phyloP scores from a whole-genome alignment of 2,113 vertebrate species.

The Gasterosteus nipponicus region DNA sequence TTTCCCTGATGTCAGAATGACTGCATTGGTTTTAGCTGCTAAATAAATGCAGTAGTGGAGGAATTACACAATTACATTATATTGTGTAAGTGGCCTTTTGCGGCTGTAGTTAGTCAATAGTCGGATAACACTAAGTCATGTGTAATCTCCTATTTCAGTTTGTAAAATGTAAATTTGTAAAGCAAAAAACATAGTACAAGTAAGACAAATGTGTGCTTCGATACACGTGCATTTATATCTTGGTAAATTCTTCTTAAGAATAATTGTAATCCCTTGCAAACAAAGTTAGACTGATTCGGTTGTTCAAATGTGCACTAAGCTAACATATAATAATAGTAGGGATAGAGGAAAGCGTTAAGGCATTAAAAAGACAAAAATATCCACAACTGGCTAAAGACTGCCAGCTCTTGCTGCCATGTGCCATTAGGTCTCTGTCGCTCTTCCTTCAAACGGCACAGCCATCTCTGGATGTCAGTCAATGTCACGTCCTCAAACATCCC shows the following conservation, averaged over 20 bases:
- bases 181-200: neutral
- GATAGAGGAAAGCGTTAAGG: neutral
- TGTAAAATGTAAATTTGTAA: neutral
- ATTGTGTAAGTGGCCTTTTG: neutral
- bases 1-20: neutral
- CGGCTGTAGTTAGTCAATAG: neutral
- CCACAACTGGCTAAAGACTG: conserved; percentile 5
- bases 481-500: conserved; percentile 32
- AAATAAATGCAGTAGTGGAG: neutral
- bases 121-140: neutral
- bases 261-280: neutral
- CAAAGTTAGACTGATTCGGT: neutral
- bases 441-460: neutral
- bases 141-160: neutral
- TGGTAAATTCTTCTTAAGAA: neutral
- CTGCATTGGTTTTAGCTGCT: neutral
- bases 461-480: conserved; percentile 29
- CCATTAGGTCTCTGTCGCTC: conserved; percentile 19
- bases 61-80: neutral
- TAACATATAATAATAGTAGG: neutral
- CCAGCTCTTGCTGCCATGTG: conserved; percentile 6
- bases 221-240: neutral
- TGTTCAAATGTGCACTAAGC: neutral
- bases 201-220: neutral
- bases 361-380: conserved; percentile 1